Percentiles rank a stretch among this genome's conserved stretches.
phyloP scores from a whole-genome alignment of 2,113 vertebrate species.

The Ailurus styani region DNA sequence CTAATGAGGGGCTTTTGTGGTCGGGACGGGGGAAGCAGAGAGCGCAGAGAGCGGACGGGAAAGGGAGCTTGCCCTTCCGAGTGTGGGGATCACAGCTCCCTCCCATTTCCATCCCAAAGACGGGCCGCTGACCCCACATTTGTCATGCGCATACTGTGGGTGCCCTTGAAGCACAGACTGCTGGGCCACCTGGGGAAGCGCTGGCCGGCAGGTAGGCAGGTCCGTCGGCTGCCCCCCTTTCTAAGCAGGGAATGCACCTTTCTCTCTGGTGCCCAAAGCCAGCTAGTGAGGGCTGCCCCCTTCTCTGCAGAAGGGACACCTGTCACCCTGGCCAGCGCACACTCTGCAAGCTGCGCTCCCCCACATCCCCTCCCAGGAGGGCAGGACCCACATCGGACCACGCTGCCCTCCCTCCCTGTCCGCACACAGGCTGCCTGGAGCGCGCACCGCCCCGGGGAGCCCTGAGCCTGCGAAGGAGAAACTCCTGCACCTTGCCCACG shows the following conservation, averaged over 20 bases:
- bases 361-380: accelerated
- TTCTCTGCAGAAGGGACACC: background rate
- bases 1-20: slow-evolving; percentile 22
- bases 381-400: background rate
- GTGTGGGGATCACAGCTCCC: background rate
- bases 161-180: background rate
- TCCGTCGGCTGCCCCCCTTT: background rate
- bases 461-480: background rate
- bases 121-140: background rate
- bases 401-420: background rate
- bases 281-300: background rate
- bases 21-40: background rate
- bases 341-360: accelerated
- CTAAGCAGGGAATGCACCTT: background rate
- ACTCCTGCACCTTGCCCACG: accelerated
- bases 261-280: accelerated
- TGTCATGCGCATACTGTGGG: background rate
- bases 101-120: background rate
- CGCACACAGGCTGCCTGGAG: background rate
- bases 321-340: background rate
- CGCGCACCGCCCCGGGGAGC: accelerated
- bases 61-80: background rate
- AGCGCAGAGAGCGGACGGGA: background rate
- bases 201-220: too few species aligned
- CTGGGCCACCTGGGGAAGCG: background rate